Base-by-base conservation (phyloP, 2,888 invertebrate genomes). In the Drosophila subquinaria region DNA sequence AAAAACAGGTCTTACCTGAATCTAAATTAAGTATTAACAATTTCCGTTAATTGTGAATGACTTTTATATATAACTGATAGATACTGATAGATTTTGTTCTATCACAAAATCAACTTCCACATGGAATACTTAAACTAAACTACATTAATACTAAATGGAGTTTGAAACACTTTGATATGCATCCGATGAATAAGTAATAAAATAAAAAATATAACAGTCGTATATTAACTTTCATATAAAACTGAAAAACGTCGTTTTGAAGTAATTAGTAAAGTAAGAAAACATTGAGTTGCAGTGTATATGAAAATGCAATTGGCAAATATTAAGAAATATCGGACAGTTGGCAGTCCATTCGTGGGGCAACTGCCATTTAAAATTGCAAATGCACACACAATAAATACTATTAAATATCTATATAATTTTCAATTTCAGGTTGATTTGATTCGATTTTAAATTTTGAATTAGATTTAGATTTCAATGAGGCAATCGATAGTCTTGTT, bases 401-500 rank as follows among this genome's bases (percentile, higher is more conserved):
- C 42, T 50, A 69, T 57, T 36, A 43, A 52, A 67, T 72, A 42
- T 57, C 27, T 60, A 47, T 59, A 73, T 50, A 69, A 55, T 63
- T 69, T 65, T 10, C 23, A 61, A 33, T 59, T 74, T 70, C 23
- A 68, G 73, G 61, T 67, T 51, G 36, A 63, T 23, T 23, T 4
- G 23, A 15, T 30, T 42, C 13, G 8, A 33, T 17, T 13, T n/a
- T 55, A 3, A 15, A 65, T 74, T 64, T 69, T 40, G 43, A 62
- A 15, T 45, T 35, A 42, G 56, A 57, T 35, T 57, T 23, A 56
- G 55, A 45, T 69, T 65, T 62, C 51, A 82, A 72, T 81, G 65
- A 62, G 68, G 79, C 69, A 88, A 82, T 80, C 68, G 62, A 36
- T 15, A 56, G 53, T 40, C 38, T 57, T 42, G 53, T 68, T 72